phyloP scores from a whole-genome alignment of 2,797 vertebrate species.

The Arctocebus calabarensis region DNA sequence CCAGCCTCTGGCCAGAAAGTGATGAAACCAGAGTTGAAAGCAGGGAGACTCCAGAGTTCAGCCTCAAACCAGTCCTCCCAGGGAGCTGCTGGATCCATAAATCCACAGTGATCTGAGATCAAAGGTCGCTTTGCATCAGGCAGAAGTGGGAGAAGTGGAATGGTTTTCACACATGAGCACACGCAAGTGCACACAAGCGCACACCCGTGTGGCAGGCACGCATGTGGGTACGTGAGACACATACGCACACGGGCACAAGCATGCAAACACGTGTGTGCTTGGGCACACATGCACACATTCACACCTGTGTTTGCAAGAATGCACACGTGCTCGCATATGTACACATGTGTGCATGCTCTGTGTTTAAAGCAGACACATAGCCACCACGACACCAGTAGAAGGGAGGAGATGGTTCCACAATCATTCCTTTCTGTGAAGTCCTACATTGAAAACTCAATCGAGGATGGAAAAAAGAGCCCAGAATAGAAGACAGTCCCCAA shows the following conservation, averaged over 20 bases:
- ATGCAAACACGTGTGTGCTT: fast-evolving
- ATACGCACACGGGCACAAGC: fast-evolving
- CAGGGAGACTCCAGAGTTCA: not conserved
- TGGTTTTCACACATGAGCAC: fast-evolving
- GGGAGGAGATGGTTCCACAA: too few relatives aligned
- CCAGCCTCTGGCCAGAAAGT: not conserved
- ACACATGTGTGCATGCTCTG: not conserved
- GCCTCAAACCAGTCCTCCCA: not conserved
- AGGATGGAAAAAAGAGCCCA: not conserved
- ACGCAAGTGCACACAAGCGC: too few relatives aligned
- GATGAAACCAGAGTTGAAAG: not conserved
- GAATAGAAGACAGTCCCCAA: not conserved
- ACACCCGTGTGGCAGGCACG: fast-evolving
- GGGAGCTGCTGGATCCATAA: not conserved
- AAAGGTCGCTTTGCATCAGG: not conserved
- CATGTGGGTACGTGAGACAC: fast-evolving
- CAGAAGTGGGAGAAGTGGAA: not conserved
- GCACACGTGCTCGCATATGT: fast-evolving
- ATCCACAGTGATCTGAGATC: not conserved
- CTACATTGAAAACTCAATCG: not conserved
- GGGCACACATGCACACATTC: not conserved
- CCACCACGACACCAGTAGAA: not conserved
- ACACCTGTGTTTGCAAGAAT: too few relatives aligned
- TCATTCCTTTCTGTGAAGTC: not conserved
- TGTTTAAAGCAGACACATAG: not conserved